These are phyloP conservation scores for Orthonyx spaldingii DNA, from an alignment of 2,113 vertebrate genomes.

Conservation along the genomic window DNA sequence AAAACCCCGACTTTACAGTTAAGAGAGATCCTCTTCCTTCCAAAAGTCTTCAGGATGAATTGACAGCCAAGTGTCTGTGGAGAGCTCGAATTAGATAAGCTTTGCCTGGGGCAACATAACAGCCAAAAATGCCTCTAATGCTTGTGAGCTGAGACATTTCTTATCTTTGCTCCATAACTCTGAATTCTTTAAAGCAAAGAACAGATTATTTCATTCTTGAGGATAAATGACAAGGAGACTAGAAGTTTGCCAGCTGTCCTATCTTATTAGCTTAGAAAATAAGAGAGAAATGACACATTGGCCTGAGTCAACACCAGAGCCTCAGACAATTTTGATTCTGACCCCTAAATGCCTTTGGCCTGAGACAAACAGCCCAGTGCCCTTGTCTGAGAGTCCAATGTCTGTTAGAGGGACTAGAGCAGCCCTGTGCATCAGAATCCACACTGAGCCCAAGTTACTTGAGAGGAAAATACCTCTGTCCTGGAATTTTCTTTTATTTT, in stretches of 20 bases:
- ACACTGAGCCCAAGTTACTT: not conserved
- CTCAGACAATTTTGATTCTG: not conserved
- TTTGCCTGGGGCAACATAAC: constrained; percentile 21
- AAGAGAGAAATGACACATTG: not conserved
- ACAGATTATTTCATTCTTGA: constrained; percentile 12
- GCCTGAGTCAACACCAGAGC: not conserved
- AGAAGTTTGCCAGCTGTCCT: constrained; percentile 42
- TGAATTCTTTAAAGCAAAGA: constrained; percentile 21
- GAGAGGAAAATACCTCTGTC: not conserved
- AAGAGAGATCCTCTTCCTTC: constrained; percentile 28
- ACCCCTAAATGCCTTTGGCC: not conserved
- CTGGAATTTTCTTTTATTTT: not conserved
- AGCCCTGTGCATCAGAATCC: not conserved
- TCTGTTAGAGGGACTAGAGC: not conserved
- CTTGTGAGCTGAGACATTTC: constrained; percentile 31
- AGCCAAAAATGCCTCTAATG: constrained; percentile 29
- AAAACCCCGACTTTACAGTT: not conserved
- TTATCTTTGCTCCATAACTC: constrained; percentile 38
- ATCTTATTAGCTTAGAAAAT: not conserved
- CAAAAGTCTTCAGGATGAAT: constrained; percentile 1
- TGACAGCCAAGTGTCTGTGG: constrained; percentile 37
- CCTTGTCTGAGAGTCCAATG: not conserved
- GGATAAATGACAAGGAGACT: not conserved
- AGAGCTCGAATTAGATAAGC: constrained; percentile 44
- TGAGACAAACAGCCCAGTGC: not conserved